These are phyloP conservation scores for Sebastes kiyomatsui DNA, from an alignment of 2,797 vertebrate genomes.

Conservation along the genomic window DNA sequence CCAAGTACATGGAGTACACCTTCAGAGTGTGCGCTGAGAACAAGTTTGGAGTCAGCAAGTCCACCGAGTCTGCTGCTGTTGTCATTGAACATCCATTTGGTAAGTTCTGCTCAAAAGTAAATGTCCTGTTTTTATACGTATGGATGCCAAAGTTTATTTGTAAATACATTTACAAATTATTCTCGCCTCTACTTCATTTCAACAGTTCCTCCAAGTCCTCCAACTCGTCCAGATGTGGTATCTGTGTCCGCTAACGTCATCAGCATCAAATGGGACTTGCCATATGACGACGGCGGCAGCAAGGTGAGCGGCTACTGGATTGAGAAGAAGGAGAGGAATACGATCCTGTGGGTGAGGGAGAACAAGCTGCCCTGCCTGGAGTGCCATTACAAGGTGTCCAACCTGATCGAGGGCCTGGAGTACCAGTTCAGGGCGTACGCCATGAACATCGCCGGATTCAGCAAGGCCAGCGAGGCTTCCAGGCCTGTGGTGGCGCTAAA, in stretches of 20 bases:
- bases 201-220: constrained; percentile 94
- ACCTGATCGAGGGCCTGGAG: constrained; percentile 94
- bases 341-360: constrained; percentile 98
- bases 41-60: constrained; percentile 98
- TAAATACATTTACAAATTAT: background rate
- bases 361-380: constrained; percentile 96
- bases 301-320: constrained; percentile 97
- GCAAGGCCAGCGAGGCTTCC: constrained; percentile 98
- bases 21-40: constrained; percentile 98
- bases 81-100: constrained; percentile 98
- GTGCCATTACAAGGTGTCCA: constrained; percentile 92
- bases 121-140: background rate
- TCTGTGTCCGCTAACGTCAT: constrained; percentile 90
- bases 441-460: constrained; percentile 95
- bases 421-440: constrained; percentile 98
- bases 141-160: background rate
- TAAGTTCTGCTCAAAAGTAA: constrained; percentile 75
- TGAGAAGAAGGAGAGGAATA: constrained; percentile 99
- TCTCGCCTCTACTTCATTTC: background rate
- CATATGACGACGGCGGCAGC: constrained; percentile 97
- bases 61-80: constrained; percentile 90
- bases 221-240: constrained; percentile 93
- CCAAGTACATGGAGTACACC: constrained; percentile 99
- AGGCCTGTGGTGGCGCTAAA: constrained; percentile 94
- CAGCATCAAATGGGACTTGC: constrained; percentile 95